These are phyloP conservation scores for Listronotus oregonensis DNA, from an alignment of 1,140 invertebrate genomes.

Conservation along the genomic window DNA sequence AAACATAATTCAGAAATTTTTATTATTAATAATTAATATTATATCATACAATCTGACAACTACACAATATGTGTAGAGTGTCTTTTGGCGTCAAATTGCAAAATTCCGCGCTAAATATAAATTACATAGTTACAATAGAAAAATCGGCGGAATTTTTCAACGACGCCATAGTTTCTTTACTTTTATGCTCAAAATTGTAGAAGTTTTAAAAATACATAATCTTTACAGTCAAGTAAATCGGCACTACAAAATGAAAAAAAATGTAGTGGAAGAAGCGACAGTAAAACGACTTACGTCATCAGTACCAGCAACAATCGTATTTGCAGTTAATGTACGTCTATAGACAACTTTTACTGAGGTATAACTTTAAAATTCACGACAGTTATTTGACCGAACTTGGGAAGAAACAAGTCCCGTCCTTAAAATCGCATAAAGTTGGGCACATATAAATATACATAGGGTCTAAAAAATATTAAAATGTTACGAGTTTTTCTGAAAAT, in stretches of 20 bases:
- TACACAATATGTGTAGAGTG: slow-evolving; percentile 31
- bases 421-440: too few relatives aligned
- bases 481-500: too few relatives aligned
- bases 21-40: slow-evolving; percentile 15
- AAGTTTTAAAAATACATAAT: slow-evolving; percentile 25
- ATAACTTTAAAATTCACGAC: too few relatives aligned
- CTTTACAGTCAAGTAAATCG: slow-evolving; percentile 10
- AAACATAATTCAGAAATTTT: slow-evolving; percentile 9
- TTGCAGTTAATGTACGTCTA: too few relatives aligned
- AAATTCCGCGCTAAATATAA: slow-evolving; percentile 24
- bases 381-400: too few relatives aligned
- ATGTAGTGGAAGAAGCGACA: too few relatives aligned
- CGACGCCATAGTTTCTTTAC: slow-evolving; percentile 13
- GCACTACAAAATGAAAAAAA: too few relatives aligned
- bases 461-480: too few relatives aligned
- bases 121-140: slow-evolving; percentile 29
- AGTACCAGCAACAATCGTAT: too few relatives aligned
- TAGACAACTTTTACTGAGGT: too few relatives aligned
- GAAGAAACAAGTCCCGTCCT: too few relatives aligned
- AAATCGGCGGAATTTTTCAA: slow-evolving; percentile 25
- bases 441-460: too few relatives aligned
- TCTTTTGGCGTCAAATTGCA: slow-evolving; percentile 20
- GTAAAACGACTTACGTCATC: background rate
- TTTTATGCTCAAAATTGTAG: slow-evolving; percentile 3
- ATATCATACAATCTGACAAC: slow-evolving; percentile 26